Percentiles rank a stretch among this genome's conserved stretches.
Evolutionary conservation across 2,888 invertebrate genomes (phyloP).

Genomic region (Parapristionchus giblindavisi): DNA sequence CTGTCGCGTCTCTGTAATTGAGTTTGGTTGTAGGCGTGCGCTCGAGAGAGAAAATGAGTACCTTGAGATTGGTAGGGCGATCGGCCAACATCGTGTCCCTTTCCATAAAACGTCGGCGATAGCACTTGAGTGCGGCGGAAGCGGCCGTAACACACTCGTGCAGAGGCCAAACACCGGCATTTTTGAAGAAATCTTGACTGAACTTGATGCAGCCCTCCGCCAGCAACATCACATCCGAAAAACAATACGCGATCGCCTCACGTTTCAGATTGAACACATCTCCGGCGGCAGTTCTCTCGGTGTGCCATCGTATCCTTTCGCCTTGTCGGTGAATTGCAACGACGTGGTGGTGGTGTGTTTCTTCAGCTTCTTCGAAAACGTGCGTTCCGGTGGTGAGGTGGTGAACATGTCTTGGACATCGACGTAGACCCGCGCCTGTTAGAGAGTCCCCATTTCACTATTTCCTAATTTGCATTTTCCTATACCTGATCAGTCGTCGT

Average conservation of each 20-base stretch:
- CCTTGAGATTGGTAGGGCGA: neutral
- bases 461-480: no score
- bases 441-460: neutral
- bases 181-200: conserved; percentile 10
- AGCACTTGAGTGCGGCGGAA: conserved; percentile 9
- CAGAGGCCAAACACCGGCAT: conserved; percentile 6
- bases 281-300: conserved; percentile 6
- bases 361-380: neutral
- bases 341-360: neutral
- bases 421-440: neutral
- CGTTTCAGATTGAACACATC: neutral
- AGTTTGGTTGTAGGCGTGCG: neutral
- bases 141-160: conserved; percentile 29
- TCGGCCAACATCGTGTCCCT: conserved; percentile 7
- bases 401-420: neutral
- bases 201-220: conserved; percentile 19
- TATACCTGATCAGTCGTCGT: neutral
- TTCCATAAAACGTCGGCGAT: neutral
- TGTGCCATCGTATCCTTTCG: neutral
- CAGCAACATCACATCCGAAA: conserved; percentile 3
- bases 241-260: neutral
- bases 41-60: neutral
- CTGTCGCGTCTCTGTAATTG: neutral
- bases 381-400: neutral
- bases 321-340: neutral